phyloP scores from a whole-genome alignment of 2,797 vertebrate genomes.

The Forpus xanthops region DNA sequence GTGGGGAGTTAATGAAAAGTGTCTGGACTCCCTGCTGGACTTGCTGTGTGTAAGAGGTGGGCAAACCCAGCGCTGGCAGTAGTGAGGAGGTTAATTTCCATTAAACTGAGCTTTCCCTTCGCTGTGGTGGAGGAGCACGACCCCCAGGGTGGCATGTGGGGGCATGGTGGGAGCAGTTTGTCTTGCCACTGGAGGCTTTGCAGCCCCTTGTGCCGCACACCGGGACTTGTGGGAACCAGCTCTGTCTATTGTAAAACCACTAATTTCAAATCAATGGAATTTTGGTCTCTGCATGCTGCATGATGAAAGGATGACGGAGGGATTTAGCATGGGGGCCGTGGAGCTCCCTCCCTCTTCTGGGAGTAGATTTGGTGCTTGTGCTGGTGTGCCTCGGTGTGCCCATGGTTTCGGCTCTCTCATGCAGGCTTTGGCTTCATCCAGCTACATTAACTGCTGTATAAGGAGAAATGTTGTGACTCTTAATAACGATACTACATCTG shows the following conservation, averaged over 20 bases:
- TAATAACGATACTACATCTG: background rate
- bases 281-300: background rate
- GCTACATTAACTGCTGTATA: background rate
- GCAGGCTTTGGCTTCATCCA: background rate
- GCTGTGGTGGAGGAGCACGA: background rate
- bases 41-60: background rate
- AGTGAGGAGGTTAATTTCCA: background rate
- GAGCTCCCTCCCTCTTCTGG: fast-evolving
- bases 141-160: fast-evolving
- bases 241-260: background rate
- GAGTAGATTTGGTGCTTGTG: background rate
- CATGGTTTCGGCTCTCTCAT: fast-evolving
- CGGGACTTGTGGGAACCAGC: fast-evolving
- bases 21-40: background rate
- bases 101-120: fast-evolving
- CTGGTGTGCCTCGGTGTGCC: fast-evolving
- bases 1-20: fast-evolving
- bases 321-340: background rate
- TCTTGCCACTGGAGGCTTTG: background rate
- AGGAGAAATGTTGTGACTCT: background rate
- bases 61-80: fast-evolving
- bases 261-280: background rate
- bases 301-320: background rate
- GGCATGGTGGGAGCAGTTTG: background rate
- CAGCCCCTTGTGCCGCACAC: fast-evolving